Percentiles rank a stretch among this genome's conserved stretches.
Conservation (phyloP, 1,140 invertebrate species). For the Dreissena rostriformis region DNA sequence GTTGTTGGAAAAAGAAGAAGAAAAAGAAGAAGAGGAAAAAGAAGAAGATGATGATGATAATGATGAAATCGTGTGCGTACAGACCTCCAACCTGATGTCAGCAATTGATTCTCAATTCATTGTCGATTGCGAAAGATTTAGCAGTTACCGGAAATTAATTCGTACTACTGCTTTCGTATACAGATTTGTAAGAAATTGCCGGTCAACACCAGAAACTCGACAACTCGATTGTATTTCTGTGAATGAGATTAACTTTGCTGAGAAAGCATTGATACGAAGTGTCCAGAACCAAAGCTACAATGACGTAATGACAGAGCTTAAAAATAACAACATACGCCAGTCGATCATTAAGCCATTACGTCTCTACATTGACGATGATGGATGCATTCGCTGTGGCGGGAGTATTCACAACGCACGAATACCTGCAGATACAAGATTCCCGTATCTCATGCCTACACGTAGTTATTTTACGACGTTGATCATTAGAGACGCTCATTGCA, state of each 20-base stretch:
- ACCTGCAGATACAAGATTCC: not conserved
- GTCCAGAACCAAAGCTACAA: not conserved
- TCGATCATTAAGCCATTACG: not conserved
- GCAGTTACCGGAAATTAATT: too few species aligned
- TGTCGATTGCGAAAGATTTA: not conserved
- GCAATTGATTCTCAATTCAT: not conserved
- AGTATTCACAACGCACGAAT: not conserved
- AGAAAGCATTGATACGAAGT: not conserved
- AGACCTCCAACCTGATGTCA: not conserved
- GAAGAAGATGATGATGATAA: not conserved
- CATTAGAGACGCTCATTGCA: constrained; percentile 9
- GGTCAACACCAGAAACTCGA: not conserved
- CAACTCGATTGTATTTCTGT: not conserved
- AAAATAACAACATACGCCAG: not conserved
- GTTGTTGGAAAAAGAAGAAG: not conserved
- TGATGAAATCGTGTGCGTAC: not conserved
- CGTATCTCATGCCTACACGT: not conserved
- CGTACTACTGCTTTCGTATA: too few species aligned
- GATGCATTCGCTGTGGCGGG: constrained; percentile 5
- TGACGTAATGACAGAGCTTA: not conserved
- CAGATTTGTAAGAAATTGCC: too few species aligned
- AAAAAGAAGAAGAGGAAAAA: not conserved
- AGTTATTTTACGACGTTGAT: not conserved
- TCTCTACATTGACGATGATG: not conserved
- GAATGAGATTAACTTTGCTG: not conserved